phyloP scores from a whole-genome alignment of 2,888 invertebrate genomes.

The Geophilus truncorum region DNA sequence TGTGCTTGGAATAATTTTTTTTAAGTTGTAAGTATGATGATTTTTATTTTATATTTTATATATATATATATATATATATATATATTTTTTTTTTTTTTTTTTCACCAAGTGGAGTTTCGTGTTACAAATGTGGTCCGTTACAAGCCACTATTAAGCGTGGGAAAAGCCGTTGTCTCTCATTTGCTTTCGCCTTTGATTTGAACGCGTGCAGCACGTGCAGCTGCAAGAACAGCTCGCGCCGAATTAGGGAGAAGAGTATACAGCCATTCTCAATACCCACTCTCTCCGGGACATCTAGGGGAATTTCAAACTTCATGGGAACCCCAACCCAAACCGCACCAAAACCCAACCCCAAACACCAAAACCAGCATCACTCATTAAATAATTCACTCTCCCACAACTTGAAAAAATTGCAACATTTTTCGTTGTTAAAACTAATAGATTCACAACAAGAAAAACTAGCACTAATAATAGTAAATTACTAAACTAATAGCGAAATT shows the following conservation, averaged over 20 bases:
- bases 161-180: not conserved
- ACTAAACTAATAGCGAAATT: no score
- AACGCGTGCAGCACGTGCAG: not conserved
- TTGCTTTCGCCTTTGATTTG: not conserved
- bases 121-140: not conserved
- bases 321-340: no score
- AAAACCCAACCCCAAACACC: not conserved
- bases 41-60: no score
- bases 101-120: not conserved
- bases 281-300: not conserved
- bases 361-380: no score
- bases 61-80: not conserved
- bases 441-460: no score
- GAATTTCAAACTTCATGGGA: not conserved
- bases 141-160: not conserved
- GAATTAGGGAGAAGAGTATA: not conserved
- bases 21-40: no score
- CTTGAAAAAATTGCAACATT: no score
- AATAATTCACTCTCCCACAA: no score
- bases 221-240: not conserved
- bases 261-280: not conserved
- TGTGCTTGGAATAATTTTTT: no score
- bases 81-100: not conserved
- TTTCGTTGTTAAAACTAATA: no score
- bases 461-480: no score